Percentiles rank a stretch among this genome's conserved stretches.
phyloP scores from a whole-genome alignment of 2,888 invertebrate genomes.

The Cheilosia urbana region DNA sequence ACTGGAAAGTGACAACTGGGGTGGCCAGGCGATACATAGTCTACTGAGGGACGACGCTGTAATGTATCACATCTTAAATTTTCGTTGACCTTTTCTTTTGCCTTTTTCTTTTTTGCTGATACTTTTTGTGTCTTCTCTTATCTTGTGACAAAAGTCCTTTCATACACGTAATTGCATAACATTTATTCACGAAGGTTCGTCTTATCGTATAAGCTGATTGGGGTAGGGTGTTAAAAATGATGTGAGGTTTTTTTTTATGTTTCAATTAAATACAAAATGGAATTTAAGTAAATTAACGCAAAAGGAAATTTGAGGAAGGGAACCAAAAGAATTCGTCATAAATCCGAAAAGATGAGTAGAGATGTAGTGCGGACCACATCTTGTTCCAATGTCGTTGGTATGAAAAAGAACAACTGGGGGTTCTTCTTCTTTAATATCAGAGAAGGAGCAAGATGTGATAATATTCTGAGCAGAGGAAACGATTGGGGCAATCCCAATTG shows the following conservation, averaged over 20 bases:
- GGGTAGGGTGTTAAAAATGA: neutral
- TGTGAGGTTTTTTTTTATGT: neutral
- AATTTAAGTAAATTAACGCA: too few relatives aligned
- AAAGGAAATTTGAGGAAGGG: too few relatives aligned
- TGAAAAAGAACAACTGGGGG: too few relatives aligned
- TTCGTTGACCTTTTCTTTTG: constrained; percentile 49
- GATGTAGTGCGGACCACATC: too few relatives aligned
- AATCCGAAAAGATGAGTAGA: too few relatives aligned
- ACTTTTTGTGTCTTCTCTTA: constrained; percentile 1
- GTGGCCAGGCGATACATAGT: constrained; percentile 30
- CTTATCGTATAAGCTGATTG: neutral
- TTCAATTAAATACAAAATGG: neutral
- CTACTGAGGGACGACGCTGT: constrained; percentile 1
- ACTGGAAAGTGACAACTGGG: constrained; percentile 52
- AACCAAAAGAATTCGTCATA: too few relatives aligned
- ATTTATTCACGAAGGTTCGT: constrained; percentile 16
- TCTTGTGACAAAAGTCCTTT: constrained; percentile 1
- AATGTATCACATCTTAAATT: constrained; percentile 59
- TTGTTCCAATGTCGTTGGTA: too few relatives aligned
- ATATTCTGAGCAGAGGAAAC: too few relatives aligned
- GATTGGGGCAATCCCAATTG: too few relatives aligned
- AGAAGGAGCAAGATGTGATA: too few relatives aligned
- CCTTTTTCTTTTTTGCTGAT: constrained; percentile 15
- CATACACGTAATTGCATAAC: constrained; percentile 18
- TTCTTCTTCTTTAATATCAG: too few relatives aligned